Percentiles rank a stretch among this genome's conserved stretches.
phyloP scores from a whole-genome alignment of 1,140 invertebrate species.

The Drosophila sucinea region DNA sequence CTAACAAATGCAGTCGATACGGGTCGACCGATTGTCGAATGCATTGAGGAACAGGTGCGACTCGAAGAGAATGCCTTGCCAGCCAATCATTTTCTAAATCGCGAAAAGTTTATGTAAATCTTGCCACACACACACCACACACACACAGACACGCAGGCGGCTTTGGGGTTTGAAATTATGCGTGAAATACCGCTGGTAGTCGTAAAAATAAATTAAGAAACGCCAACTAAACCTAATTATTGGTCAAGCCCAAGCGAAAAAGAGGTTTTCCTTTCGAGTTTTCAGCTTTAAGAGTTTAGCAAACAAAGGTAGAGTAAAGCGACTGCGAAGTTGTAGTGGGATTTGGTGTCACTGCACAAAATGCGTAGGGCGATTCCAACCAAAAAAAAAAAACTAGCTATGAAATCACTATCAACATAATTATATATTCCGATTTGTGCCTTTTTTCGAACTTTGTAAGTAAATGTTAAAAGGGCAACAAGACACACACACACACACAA shows the following conservation, averaged over 20 bases:
- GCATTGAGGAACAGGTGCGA: slow-evolving; percentile 83
- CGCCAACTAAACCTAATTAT: slow-evolving; percentile 53
- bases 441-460: not conserved
- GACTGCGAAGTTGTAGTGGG: not conserved
- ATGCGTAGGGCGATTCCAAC: not conserved
- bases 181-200: slow-evolving; percentile 40
- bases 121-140: slow-evolving; percentile 31
- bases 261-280: not conserved
- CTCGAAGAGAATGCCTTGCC: slow-evolving; percentile 78
- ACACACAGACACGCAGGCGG: no score
- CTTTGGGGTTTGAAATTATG: slow-evolving; percentile 28
- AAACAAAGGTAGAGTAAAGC: slow-evolving; percentile 46
- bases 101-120: slow-evolving; percentile 81
- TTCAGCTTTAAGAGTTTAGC: slow-evolving; percentile 13
- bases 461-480: slow-evolving; percentile 5
- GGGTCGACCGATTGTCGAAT: slow-evolving; percentile 84
- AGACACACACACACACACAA: not conserved
- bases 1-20: slow-evolving; percentile 85
- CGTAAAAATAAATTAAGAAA: slow-evolving; percentile 54
- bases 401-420: slow-evolving; percentile 42
- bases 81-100: slow-evolving; percentile 84
- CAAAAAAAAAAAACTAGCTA: slow-evolving; percentile 27
- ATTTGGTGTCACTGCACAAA: not conserved
- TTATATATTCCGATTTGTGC: slow-evolving; percentile 42
- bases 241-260: slow-evolving; percentile 46